phyloP scores from a whole-genome alignment of 2,797 vertebrate species.

The Psittacula derbiana region DNA sequence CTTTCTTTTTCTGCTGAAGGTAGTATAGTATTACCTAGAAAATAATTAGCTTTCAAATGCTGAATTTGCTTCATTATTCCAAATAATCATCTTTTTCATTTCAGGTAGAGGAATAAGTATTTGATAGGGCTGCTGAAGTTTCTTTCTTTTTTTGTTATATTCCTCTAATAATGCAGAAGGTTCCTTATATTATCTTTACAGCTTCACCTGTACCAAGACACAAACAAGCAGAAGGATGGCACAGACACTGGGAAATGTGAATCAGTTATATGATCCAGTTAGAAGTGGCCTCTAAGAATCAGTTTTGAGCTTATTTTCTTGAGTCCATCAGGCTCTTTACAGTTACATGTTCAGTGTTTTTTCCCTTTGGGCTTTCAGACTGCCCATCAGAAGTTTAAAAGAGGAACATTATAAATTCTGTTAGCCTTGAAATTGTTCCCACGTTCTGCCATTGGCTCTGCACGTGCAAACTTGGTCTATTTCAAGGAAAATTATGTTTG shows the following conservation, averaged over 20 bases:
- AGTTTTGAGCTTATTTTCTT: background rate
- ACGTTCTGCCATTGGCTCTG: background rate
- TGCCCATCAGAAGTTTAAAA: background rate
- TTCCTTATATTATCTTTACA: background rate
- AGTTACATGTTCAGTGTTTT: background rate
- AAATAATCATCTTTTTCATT: background rate
- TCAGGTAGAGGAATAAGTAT: background rate
- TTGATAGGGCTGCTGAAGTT: background rate
- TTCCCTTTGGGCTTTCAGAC: background rate
- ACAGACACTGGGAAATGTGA: background rate
- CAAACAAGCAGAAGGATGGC: background rate
- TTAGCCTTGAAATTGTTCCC: background rate
- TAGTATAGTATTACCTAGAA: slow-evolving; percentile 10
- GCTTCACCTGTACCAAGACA: background rate
- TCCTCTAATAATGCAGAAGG: background rate
- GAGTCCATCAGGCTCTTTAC: background rate
- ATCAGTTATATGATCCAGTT: background rate
- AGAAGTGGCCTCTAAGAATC: background rate
- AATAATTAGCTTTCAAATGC: background rate
- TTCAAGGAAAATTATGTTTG: background rate
- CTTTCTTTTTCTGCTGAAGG: background rate
- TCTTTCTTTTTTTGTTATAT: background rate
- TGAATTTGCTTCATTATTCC: background rate
- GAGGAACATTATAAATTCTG: background rate
- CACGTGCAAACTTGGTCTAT: background rate